Evolutionary conservation across 2,797 vertebrate species (phyloP), one percentile per base, ranked within the genome.

Genomic region (Borostomias antarcticus): DNA sequence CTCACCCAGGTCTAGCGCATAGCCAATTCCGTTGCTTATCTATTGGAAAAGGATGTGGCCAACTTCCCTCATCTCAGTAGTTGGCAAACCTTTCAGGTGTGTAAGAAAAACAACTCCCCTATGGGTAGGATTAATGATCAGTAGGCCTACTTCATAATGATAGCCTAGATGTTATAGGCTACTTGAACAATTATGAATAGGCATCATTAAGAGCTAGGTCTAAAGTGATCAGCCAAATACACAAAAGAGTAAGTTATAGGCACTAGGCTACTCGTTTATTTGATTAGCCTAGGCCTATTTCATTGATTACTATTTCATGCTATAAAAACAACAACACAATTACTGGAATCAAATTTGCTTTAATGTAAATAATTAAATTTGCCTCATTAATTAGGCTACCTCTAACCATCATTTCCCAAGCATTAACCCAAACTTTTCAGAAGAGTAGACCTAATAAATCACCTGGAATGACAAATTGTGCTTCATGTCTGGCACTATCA

Each of bases 401-500:
- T 17, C 6, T 9, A 45, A n/a, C 19, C 15, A 23, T 7, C 26
- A 17, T 23, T 25, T 9, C 1, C 15, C 21, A 10, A 32, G n/a
- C 9, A 56, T 30, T 32, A 54, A 29, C 17, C n/a, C 2, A 21
- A 56, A 56, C 53, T 56, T 30, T 5, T 17, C 29, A 56, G 23
- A 63, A 83, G 76, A 88, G 85, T 85, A n/a, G n/a, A n/a, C n/a
- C n/a, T n/a, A 59, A 87, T 88, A 47, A 69, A 21, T 11, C 1
- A 6, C 64, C 77, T 32, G 1, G 28, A 3, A 80, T 70, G 78
- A 56, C 28, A 64, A 40, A 28, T 63, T 52, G 29, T 68, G 65
- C 81, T 68, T 80, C 83, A 51, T 25, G 19, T 64, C 30, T 37
- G 45, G 45, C 52, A 30, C n/a, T 53, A 32, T 56, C 68, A 79